Evolutionary conservation across 2,888 invertebrate genomes (phyloP), one percentile per base, ranked within the genome.

Genomic region (Agonum fuliginosum): DNA sequence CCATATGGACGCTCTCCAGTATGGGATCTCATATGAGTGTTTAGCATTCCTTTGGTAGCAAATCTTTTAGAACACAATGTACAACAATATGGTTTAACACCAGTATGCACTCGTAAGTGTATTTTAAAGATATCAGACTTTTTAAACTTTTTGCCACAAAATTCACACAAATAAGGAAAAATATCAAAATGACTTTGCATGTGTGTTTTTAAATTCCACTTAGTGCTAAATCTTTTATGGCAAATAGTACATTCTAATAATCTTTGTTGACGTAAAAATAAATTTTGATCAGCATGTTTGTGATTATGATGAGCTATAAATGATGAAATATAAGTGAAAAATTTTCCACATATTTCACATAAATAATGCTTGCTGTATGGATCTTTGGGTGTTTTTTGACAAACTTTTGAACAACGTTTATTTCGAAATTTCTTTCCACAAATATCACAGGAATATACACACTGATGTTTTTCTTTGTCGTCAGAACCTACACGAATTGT

Each of bases 1-100:
- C 88, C 87, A 83, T 91, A 91, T 0, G 91, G 91, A 79, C 89
- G 89, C 81, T 91, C 91, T 30, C 91, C 91, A 72, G 90, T 91
- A 83, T 91, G 91, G 3, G 90, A 90, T 58, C 91, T 85, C 30
- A 89, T 89, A 82, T 91, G 91, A 74, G 90, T 91, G 83, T 91
- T 90, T 27, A 91, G 84, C 81, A 91, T 91, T 81, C 91, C 91
- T 2, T 90, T 88, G 37, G 91, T 84, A 58, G 90, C 90, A 84
- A 91, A 91, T 79, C 89, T 89, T 83, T 91, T 91, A 80, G 89
- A 88, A 83, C 91, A 91, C 67, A 88, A 86, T 79, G 85, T 85
- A 83, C 91, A 91, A 78, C 87, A 87, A 82, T 91, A 90, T 0
- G 75, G 75, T 14, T 67, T 67, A 34, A 75, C 30, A 19, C 75